Conservation (phyloP, 2,113 vertebrate species). For the Anas platyrhynchos region DNA sequence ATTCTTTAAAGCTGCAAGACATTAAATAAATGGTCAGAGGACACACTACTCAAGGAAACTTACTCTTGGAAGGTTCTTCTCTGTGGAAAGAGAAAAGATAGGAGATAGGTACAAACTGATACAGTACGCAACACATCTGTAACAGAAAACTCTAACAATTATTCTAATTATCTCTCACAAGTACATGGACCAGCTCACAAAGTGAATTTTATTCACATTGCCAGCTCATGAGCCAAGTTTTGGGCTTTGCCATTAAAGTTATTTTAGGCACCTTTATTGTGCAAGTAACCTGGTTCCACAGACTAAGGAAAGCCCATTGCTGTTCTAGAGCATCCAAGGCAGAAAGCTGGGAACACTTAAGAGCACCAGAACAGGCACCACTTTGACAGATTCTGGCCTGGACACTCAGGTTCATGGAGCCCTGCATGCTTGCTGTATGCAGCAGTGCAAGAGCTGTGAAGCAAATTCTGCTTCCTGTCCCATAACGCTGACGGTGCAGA, state of each 20-base stretch:
- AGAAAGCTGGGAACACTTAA: not conserved
- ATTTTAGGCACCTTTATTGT: not conserved
- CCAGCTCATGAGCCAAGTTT: not conserved
- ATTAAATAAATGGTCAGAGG: not conserved
- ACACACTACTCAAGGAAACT: not conserved
- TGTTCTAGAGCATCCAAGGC: not conserved
- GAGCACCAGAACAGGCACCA: not conserved
- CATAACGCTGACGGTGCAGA: not conserved
- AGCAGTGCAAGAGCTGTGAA: not conserved
- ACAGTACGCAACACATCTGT: not conserved
- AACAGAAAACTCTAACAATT: not conserved
- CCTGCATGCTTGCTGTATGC: not conserved
- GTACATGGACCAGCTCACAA: not conserved
- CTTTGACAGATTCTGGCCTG: not conserved
- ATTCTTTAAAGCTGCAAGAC: not conserved
- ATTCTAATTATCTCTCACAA: not conserved
- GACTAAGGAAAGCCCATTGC: not conserved
- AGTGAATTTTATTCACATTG: not conserved
- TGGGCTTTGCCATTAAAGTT: not conserved
- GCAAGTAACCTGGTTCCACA: not conserved
- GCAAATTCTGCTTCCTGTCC: not conserved
- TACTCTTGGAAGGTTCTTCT: not conserved
- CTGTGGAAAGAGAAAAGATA: not conserved
- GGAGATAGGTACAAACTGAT: not conserved
- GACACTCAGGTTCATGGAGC: not conserved